A percentile compares a stretch with the other conserved stretches of the same genome.
Conservation (phyloP, 2,888 invertebrate species). For the Trichogramma evanescens region DNA sequence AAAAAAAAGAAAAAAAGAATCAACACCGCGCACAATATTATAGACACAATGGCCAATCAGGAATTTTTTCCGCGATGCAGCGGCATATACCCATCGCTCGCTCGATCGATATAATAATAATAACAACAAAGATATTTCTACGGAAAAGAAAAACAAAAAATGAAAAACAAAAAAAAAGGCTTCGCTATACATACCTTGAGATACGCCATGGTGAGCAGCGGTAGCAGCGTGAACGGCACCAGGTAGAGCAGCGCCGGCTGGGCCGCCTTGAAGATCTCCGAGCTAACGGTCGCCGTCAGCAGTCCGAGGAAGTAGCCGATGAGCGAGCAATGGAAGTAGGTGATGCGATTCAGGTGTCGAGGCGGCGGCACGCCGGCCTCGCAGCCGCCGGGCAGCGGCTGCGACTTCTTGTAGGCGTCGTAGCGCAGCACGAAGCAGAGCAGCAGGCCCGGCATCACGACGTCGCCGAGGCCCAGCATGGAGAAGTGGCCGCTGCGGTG, state of each 20-base stretch:
- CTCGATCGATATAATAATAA: too few species aligned
- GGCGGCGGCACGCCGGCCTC: slow-evolving; percentile 59
- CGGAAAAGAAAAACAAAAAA: not conserved
- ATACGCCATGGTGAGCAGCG: slow-evolving; percentile 95
- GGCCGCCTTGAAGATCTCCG: slow-evolving; percentile 96
- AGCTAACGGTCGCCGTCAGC: slow-evolving; percentile 93
- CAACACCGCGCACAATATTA: too few species aligned
- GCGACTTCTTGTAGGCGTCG: slow-evolving; percentile 93
- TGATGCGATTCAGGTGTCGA: slow-evolving; percentile 54
- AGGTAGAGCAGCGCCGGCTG: slow-evolving; percentile 95
- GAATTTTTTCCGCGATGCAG: too few species aligned
- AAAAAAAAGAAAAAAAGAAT: too few species aligned
- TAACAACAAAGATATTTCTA: not conserved
- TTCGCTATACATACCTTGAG: slow-evolving; percentile 65
- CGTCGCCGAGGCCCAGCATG: slow-evolving; percentile 82
- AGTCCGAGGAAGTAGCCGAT: slow-evolving; percentile 95
- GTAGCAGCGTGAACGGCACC: slow-evolving; percentile 94
- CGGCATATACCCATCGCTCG: too few species aligned
- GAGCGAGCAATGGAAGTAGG: slow-evolving; percentile 97
- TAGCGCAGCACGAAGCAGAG: slow-evolving; percentile 94
- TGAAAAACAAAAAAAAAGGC: not conserved
- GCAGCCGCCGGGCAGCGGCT: slow-evolving; percentile 56
- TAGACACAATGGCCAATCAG: too few species aligned
- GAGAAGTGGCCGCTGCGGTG: slow-evolving; percentile 95
- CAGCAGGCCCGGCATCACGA: slow-evolving; percentile 92